Evolutionary conservation across 2,113 vertebrate genomes (phyloP), one percentile per base, ranked within the genome.

Genomic region (Leptosomus discolor): DNA sequence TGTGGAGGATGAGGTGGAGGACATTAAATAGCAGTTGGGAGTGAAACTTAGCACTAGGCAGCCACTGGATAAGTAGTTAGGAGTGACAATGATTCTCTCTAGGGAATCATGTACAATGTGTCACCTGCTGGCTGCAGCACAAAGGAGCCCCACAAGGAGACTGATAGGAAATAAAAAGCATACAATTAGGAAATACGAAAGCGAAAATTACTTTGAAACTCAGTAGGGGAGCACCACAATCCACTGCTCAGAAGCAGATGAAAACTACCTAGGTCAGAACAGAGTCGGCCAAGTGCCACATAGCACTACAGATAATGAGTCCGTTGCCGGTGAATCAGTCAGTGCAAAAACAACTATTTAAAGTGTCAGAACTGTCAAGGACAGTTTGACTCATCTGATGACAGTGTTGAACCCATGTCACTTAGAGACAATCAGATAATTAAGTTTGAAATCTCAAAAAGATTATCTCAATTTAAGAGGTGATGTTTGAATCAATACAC

Each of bases 311-410:
- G 96, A 87, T 97, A 97, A 97, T 79, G 85, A 97, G 90, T 32
- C 92, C 65, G 21, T 58, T 91, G 58, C 73, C 70, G 54, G 85
- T 50, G 76, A 94, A 68, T 51, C 92, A 94, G 73, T 69, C 90
- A 58, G 69, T 26, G 90, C 79, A 85, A 69, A 95, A 46, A 56
- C 68, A 79, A 23, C 34, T 37, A 14, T 88, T 96, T 79, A 23
- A 60, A 94, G 97, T 97, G 92, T 95, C 95, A 96, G 46, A 93
- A 54, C 69, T 96, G 95, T 92, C 94, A 96, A 96, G 93, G 95
- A 79, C 88, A 75, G 32, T 79, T 70, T 68, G 64, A 69, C 94
- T 97, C 73, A 29, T 53, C n/a, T 84, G 58, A 56, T 92, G 95
- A 48, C 80, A 92, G 43, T 3, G 45, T 57, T 97, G 91, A 95